Base-by-base conservation (phyloP, 2,888 invertebrate species). In the Zelleria hepariella region DNA sequence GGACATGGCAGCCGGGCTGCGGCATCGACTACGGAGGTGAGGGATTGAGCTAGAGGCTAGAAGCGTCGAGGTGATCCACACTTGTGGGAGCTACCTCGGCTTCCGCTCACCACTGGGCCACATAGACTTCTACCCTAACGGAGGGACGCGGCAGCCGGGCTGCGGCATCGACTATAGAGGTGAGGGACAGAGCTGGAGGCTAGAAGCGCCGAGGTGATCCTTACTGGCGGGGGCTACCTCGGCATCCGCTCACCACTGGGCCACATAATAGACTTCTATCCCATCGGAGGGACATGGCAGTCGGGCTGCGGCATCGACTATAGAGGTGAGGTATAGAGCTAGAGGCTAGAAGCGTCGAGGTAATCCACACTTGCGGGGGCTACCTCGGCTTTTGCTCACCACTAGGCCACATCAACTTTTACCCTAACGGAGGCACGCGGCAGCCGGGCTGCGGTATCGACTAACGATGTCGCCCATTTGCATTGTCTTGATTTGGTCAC, bases 71-170 rank as follows among this genome's bases (percentile, higher is more conserved):
- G 91, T 92, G 20, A 91, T 92, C 47, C 92, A 92, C 68, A 90
- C 91, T 0, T 91, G 91, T 59, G 91, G 91, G 1, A 91, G 91
- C 0, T 91, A 90, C 68, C 80, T 91, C 2, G 92, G 91, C n/a
- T 91, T 91, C 63, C 78, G 86, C 10, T 81, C 89, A 1, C 90
- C 91, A 0, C 70, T 91, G 58, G 92, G 92, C 0, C 91, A 91
- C 65, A 89, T 91, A n/a, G 92, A 92, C 77, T 92, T 91, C 70
- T 92, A 91, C 65, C 91, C 91, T 0, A 92, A 92, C 64, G 92
- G 92, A 0, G 92, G 92, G 0, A 82, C 82, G 5, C 69, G 85
- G 20, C 91, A 92, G 67, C 91, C 91, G 0, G 92, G 92, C 2
- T 92, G 92, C 66, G 78, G 81, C 3, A 74, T 83, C 25, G 91